Base-by-base conservation (phyloP, 1,140 invertebrate genomes). In the Dinoponera quadriceps region DNA sequence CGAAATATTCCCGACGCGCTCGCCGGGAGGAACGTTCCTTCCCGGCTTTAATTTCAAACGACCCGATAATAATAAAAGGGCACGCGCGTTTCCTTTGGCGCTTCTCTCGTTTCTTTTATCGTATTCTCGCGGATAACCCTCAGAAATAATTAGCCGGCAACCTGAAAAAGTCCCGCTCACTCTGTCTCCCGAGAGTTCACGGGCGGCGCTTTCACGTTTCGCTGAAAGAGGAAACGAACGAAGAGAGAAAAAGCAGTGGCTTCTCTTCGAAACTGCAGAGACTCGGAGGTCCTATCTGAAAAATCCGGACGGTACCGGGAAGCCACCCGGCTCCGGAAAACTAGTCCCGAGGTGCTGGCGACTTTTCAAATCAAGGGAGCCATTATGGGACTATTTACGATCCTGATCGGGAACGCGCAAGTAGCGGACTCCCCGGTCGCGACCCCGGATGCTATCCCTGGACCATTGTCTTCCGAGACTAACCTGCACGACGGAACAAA, bases 271-370 rank as follows among this genome's bases (percentile, higher is more conserved):
- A 11, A 9, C 33, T 57, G 33, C n/a, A 25, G 3, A 59, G 1
- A 27, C n/a, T 75, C 18, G 33, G 29, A 18, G 18, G 38, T 59
- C 49, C 27, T 20, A 74, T 83, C 55, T 27, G 13, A 54, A 85
- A 85, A 83, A 85, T 88, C 51, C 25, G 57, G 29, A 54, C 11
- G 49, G 49, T 54, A 68, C 22, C 14, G 3, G 14, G 54, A 59
- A 54, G 54, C 27, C 51, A 72, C 0, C 27, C 0, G 13, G 38
- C 38, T 44, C 38, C 38, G 7, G 38, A 44, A 44, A 48, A 84
- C n/a, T 65, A 84, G 29, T 77, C 25, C 27, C 20, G 25, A 33
- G 29, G 27, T 33, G 65, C 33, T 13, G 11, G 16, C 54, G 59
- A 48, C 63, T 73, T 73, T 73, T 9, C 18, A 66, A 68, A 84